Evolutionary conservation across 2,888 invertebrate genomes (phyloP).

Genomic region (Cylloceria caligata): DNA sequence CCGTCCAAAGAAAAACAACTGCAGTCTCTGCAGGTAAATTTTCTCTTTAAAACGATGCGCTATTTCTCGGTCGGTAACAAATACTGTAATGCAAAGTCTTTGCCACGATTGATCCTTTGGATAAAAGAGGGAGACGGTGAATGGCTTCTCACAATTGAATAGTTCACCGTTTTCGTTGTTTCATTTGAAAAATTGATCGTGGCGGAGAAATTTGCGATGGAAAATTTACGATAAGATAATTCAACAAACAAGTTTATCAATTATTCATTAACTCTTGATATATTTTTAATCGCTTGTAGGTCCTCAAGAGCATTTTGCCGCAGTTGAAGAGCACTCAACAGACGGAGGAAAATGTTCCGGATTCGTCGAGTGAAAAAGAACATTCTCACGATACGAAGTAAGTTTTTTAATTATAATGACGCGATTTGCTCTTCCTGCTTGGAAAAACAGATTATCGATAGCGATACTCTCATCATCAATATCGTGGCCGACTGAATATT

Average conservation of each 20-base stretch:
- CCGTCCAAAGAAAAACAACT: constrained; percentile 79
- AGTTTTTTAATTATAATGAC: neutral
- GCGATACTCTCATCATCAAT: neutral
- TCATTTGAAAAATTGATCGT: no score
- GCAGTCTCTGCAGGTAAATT: constrained; percentile 75
- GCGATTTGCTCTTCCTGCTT: neutral
- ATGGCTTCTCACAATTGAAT: no score
- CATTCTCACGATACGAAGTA: constrained; percentile 48
- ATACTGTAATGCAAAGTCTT: no score
- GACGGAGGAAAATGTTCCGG: constrained; percentile 77
- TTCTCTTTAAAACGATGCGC: neutral
- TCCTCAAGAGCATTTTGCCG: constrained; percentile 83
- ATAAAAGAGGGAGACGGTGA: no score
- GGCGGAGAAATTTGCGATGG: no score
- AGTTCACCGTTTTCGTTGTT: no score
- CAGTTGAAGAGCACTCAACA: constrained; percentile 81
- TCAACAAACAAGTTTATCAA: no score
- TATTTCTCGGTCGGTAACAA: no score
- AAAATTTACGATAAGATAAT: no score
- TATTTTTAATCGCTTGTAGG: constrained; percentile 68
- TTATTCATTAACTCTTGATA: constrained; percentile 1
- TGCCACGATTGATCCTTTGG: no score
- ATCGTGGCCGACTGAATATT: no score
- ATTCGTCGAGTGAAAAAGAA: constrained; percentile 40
- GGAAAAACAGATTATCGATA: neutral